phyloP scores from a whole-genome alignment of 2,797 vertebrate genomes.

The Sebastolobus altivelis region DNA sequence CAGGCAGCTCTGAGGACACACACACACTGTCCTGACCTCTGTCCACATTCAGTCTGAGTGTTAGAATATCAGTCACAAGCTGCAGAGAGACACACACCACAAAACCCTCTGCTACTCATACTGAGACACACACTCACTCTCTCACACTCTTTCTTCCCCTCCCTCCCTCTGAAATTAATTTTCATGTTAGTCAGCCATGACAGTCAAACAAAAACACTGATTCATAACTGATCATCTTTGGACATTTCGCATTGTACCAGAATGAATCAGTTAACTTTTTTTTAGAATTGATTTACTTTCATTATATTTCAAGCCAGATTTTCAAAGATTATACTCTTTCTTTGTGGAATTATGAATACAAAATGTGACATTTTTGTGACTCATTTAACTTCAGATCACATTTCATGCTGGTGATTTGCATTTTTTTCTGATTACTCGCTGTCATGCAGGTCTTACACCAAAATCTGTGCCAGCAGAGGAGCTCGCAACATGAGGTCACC shows the following conservation, averaged over 20 bases:
- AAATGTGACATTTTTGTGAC: background rate
- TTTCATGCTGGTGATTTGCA: background rate
- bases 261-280: conserved; percentile 19
- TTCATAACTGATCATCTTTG: conserved; percentile 49
- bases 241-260: conserved; percentile 31
- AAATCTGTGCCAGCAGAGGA: no score
- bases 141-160: conserved; percentile 1
- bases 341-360: background rate
- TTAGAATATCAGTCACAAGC: conserved; percentile 11
- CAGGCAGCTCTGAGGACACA: conserved; percentile 10
- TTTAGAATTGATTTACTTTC: conserved; percentile 10
- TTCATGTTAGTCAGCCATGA: conserved; percentile 47
- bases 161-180: conserved; percentile 18
- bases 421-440: background rate
- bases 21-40: conserved; percentile 8
- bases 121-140: conserved; percentile 5
- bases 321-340: background rate
- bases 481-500: no score
- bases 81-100: conserved; percentile 43
- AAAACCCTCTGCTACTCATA: background rate
- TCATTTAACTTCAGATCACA: background rate
- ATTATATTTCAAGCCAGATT: background rate
- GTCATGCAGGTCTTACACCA: background rate
- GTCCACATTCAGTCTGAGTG: conserved; percentile 14
- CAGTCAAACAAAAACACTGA: conserved; percentile 67